Percentiles rank a stretch among this genome's conserved stretches.
phyloP scores from a whole-genome alignment of 2,888 invertebrate genomes.

The Brachylomia viminalis region DNA sequence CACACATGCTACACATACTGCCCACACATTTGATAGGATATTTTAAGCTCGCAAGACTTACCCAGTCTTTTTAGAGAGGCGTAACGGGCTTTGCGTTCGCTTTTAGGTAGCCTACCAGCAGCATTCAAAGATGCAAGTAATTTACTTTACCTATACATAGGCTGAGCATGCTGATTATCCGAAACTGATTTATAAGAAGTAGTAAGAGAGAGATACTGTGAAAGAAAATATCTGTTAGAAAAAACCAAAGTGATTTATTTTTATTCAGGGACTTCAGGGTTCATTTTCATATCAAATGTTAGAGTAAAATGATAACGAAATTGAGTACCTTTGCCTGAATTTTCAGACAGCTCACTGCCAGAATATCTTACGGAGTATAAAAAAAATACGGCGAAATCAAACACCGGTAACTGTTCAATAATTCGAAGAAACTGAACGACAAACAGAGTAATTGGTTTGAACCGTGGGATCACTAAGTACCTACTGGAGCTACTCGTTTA shows the following conservation, averaged over 20 bases:
- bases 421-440: neutral
- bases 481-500: constrained; percentile 18
- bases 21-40: constrained; percentile 7
- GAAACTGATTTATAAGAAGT: neutral
- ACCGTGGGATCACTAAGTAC: neutral
- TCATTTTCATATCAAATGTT: constrained; percentile 16
- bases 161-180: neutral
- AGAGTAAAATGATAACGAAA: constrained; percentile 12
- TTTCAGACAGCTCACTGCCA: neutral
- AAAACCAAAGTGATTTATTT: constrained; percentile 19
- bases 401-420: neutral
- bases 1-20: constrained; percentile 22
- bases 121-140: neutral
- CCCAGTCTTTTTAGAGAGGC: neutral
- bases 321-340: neutral
- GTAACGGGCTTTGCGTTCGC: neutral
- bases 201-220: constrained; percentile 5
- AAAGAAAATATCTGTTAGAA: neutral
- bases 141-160: neutral
- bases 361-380: neutral
- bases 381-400: neutral
- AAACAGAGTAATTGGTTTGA: constrained; percentile 5
- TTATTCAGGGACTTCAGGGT: constrained; percentile 14
- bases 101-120: neutral
- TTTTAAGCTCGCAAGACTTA: neutral